phyloP scores from a whole-genome alignment of 2,113 vertebrate species.

The Turdus rufiventris region DNA sequence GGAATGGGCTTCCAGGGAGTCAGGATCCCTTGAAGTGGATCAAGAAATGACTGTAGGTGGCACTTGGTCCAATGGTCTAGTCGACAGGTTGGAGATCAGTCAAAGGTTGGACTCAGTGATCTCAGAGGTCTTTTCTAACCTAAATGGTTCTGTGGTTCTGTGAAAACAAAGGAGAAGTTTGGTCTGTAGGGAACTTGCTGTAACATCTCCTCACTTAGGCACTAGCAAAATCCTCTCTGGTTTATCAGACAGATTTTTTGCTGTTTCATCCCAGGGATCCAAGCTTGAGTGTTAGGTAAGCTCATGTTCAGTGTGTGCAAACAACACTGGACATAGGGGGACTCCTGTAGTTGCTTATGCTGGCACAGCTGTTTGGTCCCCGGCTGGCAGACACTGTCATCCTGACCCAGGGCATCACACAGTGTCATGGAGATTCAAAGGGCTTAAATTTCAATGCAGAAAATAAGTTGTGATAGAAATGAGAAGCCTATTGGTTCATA shows the following conservation, averaged over 20 bases:
- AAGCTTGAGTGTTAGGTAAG: background rate
- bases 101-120: background rate
- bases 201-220: background rate
- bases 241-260: background rate
- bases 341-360: background rate
- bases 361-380: background rate
- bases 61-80: background rate
- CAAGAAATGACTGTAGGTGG: background rate
- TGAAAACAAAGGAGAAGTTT: background rate
- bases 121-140: background rate
- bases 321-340: rapidly evolving
- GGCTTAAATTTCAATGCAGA: background rate
- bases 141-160: background rate
- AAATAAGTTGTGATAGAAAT: background rate
- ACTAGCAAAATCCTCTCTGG: background rate
- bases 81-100: rapidly evolving
- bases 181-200: background rate
- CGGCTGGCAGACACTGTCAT: background rate
- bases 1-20: background rate
- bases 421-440: background rate
- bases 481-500: background rate
- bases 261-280: background rate
- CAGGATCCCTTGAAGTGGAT: background rate
- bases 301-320: background rate
- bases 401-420: background rate